Evolutionary conservation across 2,888 invertebrate genomes (phyloP), one percentile per base, ranked within the genome.

Genomic region (Augiades crinisus): DNA sequence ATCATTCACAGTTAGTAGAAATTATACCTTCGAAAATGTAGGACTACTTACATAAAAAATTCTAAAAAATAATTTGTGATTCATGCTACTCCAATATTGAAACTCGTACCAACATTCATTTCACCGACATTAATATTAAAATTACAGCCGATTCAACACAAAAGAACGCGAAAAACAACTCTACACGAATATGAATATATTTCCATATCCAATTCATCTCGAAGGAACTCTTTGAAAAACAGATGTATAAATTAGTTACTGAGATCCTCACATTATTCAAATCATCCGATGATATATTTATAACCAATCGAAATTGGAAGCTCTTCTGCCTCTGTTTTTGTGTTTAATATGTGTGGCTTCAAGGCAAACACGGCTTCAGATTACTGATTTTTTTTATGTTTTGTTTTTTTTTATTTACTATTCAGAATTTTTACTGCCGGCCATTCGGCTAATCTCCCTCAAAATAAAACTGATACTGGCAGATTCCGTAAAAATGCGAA

Each of bases 231-330:
- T 40, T 50, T 14, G 27, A 27, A 49, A 19, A 47, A 46, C 31
- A 47, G 22, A 47, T 34, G 49, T 45, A 36, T 47, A 31, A 43
- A 36, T 41, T 45, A 41, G 30, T 12, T 12, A 12, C 16, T n/a
- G 38, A 21, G n/a, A 16, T 31, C 17, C 43, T 4, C 19, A 21
- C 31, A 22, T 30, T 47, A 47, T 40, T 40, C 47, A 47, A 40
- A 47, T 47, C 31, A 10, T 16, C 6, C 2, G 8, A 33, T 22
- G 40, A 47, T 47, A 40, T 47, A 47, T 40, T 47, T 47, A 38
- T 7, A n/a, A 2, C 19, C 21, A 14, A 31, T 38, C 22, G 37
- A 17, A 27, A 17, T 36, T 12, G 13, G 22, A n/a, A 22, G 8
- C 10, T 37, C 7, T 37, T 7, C 12, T 12, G 3, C 21, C 21